A percentile compares a stretch with the other conserved stretches of the same genome.
phyloP scores from a whole-genome alignment of 2,113 vertebrate genomes.

The Mionectes macconnelli region DNA sequence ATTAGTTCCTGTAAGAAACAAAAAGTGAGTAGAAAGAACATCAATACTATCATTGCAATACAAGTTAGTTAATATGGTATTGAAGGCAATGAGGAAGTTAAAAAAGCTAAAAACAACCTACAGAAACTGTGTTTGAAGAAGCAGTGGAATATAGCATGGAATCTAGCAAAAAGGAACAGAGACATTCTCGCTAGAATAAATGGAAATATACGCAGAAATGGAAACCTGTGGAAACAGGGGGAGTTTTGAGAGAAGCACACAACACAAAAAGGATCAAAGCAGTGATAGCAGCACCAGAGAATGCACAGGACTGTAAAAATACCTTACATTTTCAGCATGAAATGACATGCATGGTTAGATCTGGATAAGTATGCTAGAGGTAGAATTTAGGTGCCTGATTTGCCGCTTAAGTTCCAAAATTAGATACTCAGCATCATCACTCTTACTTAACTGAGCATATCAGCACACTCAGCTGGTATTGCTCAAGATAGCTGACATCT shows the following conservation, averaged over 20 bases:
- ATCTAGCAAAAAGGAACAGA: neutral
- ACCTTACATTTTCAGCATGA: neutral
- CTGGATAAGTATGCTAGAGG: neutral
- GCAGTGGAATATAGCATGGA: neutral
- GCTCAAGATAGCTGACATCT: constrained; percentile 23
- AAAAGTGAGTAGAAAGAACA: neutral
- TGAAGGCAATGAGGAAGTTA: neutral
- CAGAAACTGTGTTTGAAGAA: neutral
- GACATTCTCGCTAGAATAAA: neutral
- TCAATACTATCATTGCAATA: neutral
- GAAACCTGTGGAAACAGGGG: neutral
- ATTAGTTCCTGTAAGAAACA: neutral
- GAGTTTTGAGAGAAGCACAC: neutral
- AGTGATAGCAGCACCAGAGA: neutral
- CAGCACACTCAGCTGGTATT: neutral
- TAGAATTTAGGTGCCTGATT: neutral
- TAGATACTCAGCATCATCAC: neutral
- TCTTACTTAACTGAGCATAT: neutral
- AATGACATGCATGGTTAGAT: neutral
- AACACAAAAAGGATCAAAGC: neutral
- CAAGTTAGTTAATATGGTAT: neutral
- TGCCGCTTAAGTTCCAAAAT: neutral
- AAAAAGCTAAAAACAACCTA: neutral
- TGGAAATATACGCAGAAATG: neutral
- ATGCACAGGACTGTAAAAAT: neutral